Evolutionary conservation across 2,113 vertebrate genomes (phyloP).

Genomic region (Larimichthys crocea): DNA sequence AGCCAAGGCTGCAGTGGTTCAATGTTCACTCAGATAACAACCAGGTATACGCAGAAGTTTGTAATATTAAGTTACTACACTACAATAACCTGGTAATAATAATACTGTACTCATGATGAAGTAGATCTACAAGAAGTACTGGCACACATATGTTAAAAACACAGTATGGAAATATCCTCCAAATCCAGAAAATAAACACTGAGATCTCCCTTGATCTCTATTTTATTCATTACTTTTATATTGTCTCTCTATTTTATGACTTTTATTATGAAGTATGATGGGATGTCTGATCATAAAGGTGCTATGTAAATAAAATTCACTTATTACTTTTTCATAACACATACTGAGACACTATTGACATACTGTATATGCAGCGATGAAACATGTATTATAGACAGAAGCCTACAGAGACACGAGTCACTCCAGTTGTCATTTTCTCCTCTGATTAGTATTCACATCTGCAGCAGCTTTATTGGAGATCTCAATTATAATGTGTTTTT

Average conservation of each 20-base stretch:
- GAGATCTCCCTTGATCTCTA: too few species aligned
- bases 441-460: constrained; percentile 50
- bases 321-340: background rate
- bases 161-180: too few species aligned
- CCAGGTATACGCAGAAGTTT: background rate
- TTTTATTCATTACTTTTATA: background rate
- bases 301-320: background rate
- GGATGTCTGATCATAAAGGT: background rate
- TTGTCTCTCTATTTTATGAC: background rate
- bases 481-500: constrained; percentile 40
- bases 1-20: background rate
- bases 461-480: constrained; percentile 12
- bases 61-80: too few species aligned
- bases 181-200: too few species aligned
- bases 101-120: too few species aligned
- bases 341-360: background rate
- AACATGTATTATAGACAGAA: background rate
- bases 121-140: background rate
- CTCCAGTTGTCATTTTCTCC: constrained; percentile 4
- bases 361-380: background rate
- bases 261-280: background rate
- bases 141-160: background rate
- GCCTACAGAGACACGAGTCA: constrained; percentile 2
- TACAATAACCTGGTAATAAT: background rate
- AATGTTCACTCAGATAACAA: background rate